Evolutionary conservation across 2,888 invertebrate genomes (phyloP), one percentile per base, ranked within the genome.

Genomic region (Operophtera brumata): DNA sequence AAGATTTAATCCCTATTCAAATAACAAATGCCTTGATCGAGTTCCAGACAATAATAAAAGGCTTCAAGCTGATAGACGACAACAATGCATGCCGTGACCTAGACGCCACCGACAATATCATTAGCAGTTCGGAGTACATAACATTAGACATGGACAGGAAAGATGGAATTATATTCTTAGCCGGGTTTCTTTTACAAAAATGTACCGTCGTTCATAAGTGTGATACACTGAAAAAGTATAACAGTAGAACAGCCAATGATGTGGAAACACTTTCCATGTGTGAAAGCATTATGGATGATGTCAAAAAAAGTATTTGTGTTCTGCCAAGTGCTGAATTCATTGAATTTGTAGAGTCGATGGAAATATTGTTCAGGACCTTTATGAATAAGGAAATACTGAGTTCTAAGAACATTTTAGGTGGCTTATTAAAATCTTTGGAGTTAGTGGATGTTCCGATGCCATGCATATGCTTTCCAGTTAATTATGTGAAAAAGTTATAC

Each of bases 281-380:
- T 39, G 50, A 61, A 46, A 44, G 53, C 20, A 57, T 63, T 8
- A 51, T 54, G 30, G 30, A 47, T n/a, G 57, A 60, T 26, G 50
- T 56, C 11, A 37, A 44, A 10, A 43, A 54, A 34, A 43, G 46
- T 41, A 20, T 57, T 35, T 61, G 61, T 43, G 30, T 46, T 7
- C 39, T 53, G 6, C 62, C 60, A 8, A 57, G 47, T 32, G 14
- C 41, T 20, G 44, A 43, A n/a, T 57, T 59, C 11, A 57, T 63
- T 25, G 61, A 59, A 39, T 53, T 61, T 37, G 50, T 63, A 8
- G 61, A 63, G 53, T 47, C 53, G 26, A 48, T 63, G 63, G 63
- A 63, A 53, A 54, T 61, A 8, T 32, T 36, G 37, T 63, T 63
- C 11, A 57, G 57, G 36, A 36, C 52, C 0, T 57, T 57, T 51